Evolutionary conservation across 2,888 invertebrate species (phyloP), one percentile per base, ranked within the genome.

Genomic region (Serripes groenlandicus): DNA sequence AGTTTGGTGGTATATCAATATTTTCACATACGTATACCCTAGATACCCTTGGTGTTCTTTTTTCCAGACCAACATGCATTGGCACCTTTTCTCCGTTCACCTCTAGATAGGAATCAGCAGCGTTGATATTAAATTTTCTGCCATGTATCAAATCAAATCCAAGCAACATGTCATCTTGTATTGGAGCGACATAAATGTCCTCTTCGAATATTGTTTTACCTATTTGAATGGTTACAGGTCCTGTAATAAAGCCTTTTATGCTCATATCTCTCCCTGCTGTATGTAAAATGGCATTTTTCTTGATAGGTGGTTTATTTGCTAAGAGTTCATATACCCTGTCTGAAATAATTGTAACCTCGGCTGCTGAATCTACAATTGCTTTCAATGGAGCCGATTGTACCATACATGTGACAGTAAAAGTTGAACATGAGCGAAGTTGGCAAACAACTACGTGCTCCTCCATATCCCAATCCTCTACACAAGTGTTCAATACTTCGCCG

Each of bases 111-210:
- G 54, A 54, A 5, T 54, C n/a, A 21, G n/a, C 54, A 54, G 54
- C 23, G n/a, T 54, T 21, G n/a, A 54, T 11, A 21, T 54, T 54
- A 21, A 54, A n/a, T 23, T 54, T 54, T 23, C 54, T 54, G 11
- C 54, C 54, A 54, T 54, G 54, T 54, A 54, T 54, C 18, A 54
- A 23, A 21, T 54, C 54, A 54, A 54, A 54, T 5, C 54, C 54
- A n/a, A 54, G n/a, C 54, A 54, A 23, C 54, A 54, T 54, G 23
- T 54, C 54, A 54, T 54, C 54, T 21, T 54, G 54, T 11, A 54
- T 54, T 54, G 54, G 54, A 54, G 54, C 54, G n/a, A 54, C 54
- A 54, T 54, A 54, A 23, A 54, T 54, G 54, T 54, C 54, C n/a
- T 54, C 54, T 54, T 54, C 23, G 5, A 54, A 11, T 21, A 54